Evolutionary conservation across 1,140 invertebrate species (phyloP).

Genomic region (Drosophila persimilis): DNA sequence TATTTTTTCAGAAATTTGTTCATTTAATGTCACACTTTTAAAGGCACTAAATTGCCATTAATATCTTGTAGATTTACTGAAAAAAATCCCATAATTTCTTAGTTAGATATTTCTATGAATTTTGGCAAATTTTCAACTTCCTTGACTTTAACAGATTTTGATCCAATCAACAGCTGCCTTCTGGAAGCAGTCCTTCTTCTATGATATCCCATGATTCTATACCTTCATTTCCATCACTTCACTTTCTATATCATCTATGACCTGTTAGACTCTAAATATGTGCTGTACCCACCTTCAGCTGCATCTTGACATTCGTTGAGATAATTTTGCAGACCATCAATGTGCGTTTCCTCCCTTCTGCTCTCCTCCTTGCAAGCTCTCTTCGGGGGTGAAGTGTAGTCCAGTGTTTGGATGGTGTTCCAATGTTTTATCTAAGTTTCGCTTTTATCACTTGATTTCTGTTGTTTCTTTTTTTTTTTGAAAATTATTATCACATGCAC

Average conservation of each 20-base stretch:
- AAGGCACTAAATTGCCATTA: too few species aligned
- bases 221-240: conserved; percentile 45
- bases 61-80: too few species aligned
- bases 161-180: too few species aligned
- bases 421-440: conserved; percentile 61
- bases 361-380: conserved; percentile 11
- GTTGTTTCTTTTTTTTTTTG: conserved; percentile 46
- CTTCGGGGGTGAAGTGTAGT: conserved; percentile 10
- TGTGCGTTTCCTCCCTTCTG: conserved; percentile 10
- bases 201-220: conserved; percentile 4
- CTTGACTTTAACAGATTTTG: too few species aligned
- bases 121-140: too few species aligned
- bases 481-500: conserved; percentile 70
- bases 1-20: too few species aligned
- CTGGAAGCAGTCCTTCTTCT: too few species aligned
- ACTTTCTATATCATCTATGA: too few species aligned
- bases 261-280: too few species aligned
- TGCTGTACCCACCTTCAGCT: conserved; percentile 62
- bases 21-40: too few species aligned
- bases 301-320: conserved; percentile 59
- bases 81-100: too few species aligned
- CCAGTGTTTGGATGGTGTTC: conserved; percentile 5
- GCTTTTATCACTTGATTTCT: conserved; percentile 63
- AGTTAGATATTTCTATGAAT: too few species aligned
- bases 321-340: conserved; percentile 72